Conservation (phyloP, 2,888 invertebrate species). For the Brachycybe producta region DNA sequence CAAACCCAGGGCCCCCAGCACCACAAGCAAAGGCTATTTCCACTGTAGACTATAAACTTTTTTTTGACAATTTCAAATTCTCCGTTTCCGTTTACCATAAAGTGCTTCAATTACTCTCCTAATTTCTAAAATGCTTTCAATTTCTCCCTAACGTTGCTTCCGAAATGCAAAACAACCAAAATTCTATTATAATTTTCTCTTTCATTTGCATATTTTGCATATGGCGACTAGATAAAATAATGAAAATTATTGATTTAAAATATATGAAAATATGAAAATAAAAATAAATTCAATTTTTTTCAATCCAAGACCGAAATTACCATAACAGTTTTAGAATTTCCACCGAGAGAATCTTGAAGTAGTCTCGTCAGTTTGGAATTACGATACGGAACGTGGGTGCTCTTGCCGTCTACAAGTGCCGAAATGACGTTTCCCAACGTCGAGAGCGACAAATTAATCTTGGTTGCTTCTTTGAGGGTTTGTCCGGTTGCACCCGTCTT, state of each 20-base stretch:
- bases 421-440: conserved; percentile 97
- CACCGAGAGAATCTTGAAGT: conserved; percentile 91
- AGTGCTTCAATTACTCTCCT: no score
- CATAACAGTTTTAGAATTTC: conserved; percentile 92
- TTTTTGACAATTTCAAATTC: no score
- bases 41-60: no score
- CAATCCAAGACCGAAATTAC: conserved; percentile 37
- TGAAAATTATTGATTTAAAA: no score
- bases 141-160: no score
- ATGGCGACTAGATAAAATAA: no score
- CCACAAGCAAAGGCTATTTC: no score
- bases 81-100: no score
- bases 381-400: conserved; percentile 92
- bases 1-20: no score
- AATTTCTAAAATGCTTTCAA: no score
- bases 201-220: no score
- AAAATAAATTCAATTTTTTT: neutral
- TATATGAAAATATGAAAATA: conserved; percentile 2
- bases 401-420: conserved; percentile 92
- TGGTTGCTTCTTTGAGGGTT: conserved; percentile 87
- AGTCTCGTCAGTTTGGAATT: conserved; percentile 92
- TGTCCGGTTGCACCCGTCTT: conserved; percentile 92
- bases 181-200: no score
- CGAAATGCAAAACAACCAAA: neutral
- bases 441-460: conserved; percentile 84